Evolutionary conservation across 2,113 vertebrate species (phyloP), one percentile per base, ranked within the genome.

Genomic region (Diglossa brunneiventris): DNA sequence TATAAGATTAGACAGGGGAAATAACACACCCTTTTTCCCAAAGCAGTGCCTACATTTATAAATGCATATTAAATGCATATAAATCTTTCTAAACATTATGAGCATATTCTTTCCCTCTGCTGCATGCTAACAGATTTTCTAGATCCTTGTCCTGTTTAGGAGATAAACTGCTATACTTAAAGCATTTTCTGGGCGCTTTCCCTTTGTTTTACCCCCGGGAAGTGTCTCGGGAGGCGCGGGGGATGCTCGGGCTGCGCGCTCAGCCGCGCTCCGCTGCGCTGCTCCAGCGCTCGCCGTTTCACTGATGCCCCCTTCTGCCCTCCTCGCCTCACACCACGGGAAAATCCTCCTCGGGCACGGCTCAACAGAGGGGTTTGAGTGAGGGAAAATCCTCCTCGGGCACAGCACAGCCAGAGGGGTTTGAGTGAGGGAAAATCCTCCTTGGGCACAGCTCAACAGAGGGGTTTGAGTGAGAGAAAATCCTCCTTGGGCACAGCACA

Each of bases 291-390:
- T 92, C 87, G 6, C 94, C 24, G 92, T 52, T 95, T 91, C 94
- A 41, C 95, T 83, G 92, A 81, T 97, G 95, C 95, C 95, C 95
- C 94, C 94, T 97, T 95, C 96, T 92, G 95, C 94, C 73, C 66
- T 94, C 56, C 42, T 35, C 27, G 80, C 66, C 61, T 95, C 83
- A 75, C 37, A 81, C 27, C 92, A 81, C 33, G 52, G 46, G 15
- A 58, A 82, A 80, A 61, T 15, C 39, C 18, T 56, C 31, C 55
- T 9, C 13, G 6, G 10, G 42, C 30, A 7, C 5, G 1, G 27
- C 14, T 2, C 31, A 1, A 1, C 50, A 18, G 52, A 2, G 50
- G 50, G 26, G 49, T 10, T 50, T 15, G 26, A 19, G 11, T 19
- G 27, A 52, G 15, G 26, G 49, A 27, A 3, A 50, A 50, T 26